Evolutionary conservation across 2,113 vertebrate species (phyloP), one percentile per base, ranked within the genome.

Genomic region (Aldabrachelys gigantea): DNA sequence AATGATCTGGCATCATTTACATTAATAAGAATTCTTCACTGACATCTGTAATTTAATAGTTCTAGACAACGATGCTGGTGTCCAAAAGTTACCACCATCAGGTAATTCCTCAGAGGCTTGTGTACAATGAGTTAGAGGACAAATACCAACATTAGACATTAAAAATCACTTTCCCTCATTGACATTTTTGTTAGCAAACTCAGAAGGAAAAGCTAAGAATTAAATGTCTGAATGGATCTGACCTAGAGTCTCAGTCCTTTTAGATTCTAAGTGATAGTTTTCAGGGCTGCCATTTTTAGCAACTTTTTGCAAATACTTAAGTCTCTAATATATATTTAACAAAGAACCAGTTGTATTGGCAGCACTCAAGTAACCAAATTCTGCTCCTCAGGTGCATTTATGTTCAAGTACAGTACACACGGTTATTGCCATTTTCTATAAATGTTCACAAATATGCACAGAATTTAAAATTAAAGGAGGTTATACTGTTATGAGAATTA

Each of bases 341-440:
- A 38, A 6, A 17, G 8, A 2, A 2, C 5, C 9, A 79, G 56
- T 5, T 89, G 53, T 38, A 1, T 5, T 16, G 3, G 11, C 0
- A 56, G 14, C 24, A 16, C 14, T 35, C 14, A 17, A 25, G 9
- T 19, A 25, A 29, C 13, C 10, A 56, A 0, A 75, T 41, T 79
- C 22, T 89, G 85, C 44, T 81, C 24, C 27, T 38, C 12, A 44
- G 72, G 17, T 49, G 14, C 91, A 62, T 52, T 87, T 89, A 9
- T 31, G 54, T 52, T 25, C 6, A 89, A 49, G n/a, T 72, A 22
- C 54, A 80, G 3, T 35, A 47, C 19, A 49, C 16, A 87, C 13
- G 1, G 41, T 76, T 76, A 27, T 27, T 44, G 11, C 41, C 4
- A 47, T 38, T 54, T 54, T 35, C 1, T 65, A 62, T 44, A 79